Conservation (phyloP, 2,797 vertebrate genomes). For the Telmatherina bonti region DNA sequence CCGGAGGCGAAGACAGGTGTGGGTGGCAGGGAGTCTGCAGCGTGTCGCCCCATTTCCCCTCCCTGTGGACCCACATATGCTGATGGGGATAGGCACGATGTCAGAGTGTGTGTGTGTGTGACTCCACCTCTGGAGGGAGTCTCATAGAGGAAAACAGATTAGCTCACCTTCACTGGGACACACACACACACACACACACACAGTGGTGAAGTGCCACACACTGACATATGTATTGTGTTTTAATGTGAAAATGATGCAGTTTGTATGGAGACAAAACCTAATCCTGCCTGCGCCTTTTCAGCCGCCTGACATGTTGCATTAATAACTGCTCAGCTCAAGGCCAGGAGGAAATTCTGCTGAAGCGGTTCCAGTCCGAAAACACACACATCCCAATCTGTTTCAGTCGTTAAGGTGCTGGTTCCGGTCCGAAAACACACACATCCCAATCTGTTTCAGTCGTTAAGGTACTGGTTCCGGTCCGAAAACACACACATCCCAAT, state of each 20-base stretch:
- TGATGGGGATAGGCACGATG: slow-evolving; percentile 1
- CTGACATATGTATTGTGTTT: background rate
- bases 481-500: too few relatives aligned
- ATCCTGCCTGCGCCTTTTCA: background rate
- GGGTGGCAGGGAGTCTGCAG: slow-evolving; percentile 57
- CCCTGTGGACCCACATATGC: slow-evolving; percentile 42
- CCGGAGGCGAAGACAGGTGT: slow-evolving; percentile 67
- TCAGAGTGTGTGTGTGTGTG: slow-evolving; percentile 15
- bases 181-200: too few relatives aligned
- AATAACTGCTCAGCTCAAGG: too few relatives aligned
- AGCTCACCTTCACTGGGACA: slow-evolving; percentile 37
- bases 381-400: too few relatives aligned
- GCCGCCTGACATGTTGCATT: background rate
- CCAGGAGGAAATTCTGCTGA: too few relatives aligned
- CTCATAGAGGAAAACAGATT: slow-evolving; percentile 28
- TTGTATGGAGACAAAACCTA: background rate
- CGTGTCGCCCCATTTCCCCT: slow-evolving; percentile 57
- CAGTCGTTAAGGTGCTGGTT: too few relatives aligned
- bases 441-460: too few relatives aligned
- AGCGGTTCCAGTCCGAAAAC: too few relatives aligned
- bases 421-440: too few relatives aligned
- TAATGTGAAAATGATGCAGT: background rate
- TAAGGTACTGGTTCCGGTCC: too few relatives aligned
- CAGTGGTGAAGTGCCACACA: slow-evolving; percentile 2
- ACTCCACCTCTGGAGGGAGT: slow-evolving; percentile 37